These are phyloP conservation scores for Eucera pruinosa DNA, from an alignment of 2,888 invertebrate genomes.

Conservation along the genomic window DNA sequence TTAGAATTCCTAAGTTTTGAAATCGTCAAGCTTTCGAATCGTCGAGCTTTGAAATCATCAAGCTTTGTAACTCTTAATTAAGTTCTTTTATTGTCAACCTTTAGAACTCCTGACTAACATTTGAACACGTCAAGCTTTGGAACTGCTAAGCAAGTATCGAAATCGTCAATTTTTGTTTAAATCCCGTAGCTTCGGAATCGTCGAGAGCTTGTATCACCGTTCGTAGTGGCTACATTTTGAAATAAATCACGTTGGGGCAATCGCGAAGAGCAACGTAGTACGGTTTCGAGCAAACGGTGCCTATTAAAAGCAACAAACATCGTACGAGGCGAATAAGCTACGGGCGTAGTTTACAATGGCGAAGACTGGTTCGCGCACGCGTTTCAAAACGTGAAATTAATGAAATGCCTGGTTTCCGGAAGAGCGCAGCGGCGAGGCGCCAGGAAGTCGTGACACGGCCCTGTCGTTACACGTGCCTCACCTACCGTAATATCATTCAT, in stretches of 20 bases:
- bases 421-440: constrained; percentile 51
- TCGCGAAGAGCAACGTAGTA: constrained; percentile 16
- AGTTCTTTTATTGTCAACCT: too few species aligned
- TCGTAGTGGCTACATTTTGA: too few species aligned
- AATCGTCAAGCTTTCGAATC: too few species aligned
- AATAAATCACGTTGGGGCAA: constrained; percentile 7
- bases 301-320: constrained; percentile 28
- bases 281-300: constrained; percentile 25
- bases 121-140: too few species aligned
- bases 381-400: constrained; percentile 34
- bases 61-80: too few species aligned
- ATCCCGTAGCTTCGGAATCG: too few species aligned
- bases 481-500: constrained; percentile 56
- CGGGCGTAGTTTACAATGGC: background rate
- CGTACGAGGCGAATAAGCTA: background rate
- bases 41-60: too few species aligned
- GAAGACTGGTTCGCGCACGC: constrained; percentile 1
- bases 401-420: constrained; percentile 55
- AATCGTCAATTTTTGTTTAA: too few species aligned
- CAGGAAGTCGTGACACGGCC: constrained; percentile 65
- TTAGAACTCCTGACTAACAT: too few species aligned
- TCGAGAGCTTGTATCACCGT: too few species aligned
- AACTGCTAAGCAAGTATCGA: too few species aligned
- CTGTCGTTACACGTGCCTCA: constrained; percentile 69
- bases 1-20: too few species aligned